These are phyloP conservation scores for Rambutsinella grinnellia DNA, from an alignment of 2,888 invertebrate genomes.

Conservation along the genomic window DNA sequence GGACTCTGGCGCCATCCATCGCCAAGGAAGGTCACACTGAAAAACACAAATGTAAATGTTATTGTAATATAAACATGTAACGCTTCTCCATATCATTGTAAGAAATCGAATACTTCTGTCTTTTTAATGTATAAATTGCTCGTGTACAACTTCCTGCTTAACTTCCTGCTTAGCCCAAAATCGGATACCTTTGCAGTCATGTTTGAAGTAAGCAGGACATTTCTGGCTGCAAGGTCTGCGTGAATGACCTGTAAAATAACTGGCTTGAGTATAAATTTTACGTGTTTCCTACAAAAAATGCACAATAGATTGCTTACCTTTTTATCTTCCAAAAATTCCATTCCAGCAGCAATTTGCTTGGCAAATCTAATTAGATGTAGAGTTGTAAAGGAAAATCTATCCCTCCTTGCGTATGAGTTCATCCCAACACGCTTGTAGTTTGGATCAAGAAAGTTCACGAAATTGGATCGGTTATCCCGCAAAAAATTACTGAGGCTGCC, in stretches of 20 bases:
- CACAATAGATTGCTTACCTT: neutral
- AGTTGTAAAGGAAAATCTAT: neutral
- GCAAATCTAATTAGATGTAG: neutral
- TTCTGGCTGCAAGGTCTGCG: neutral
- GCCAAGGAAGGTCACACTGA: too few relatives aligned
- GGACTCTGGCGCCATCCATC: slow-evolving; percentile 2
- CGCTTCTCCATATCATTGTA: neutral
- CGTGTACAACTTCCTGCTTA: neutral
- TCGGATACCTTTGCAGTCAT: neutral
- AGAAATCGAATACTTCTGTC: neutral
- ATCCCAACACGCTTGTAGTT: neutral
- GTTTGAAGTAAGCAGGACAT: neutral
- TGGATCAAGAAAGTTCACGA: neutral
- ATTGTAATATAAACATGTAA: neutral
- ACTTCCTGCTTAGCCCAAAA: too few relatives aligned
- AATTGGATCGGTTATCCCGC: neutral
- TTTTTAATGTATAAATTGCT: neutral
- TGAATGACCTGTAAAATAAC: neutral
- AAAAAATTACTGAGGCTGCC: neutral
- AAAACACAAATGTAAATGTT: too few relatives aligned
- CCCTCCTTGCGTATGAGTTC: neutral
- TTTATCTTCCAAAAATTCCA: neutral
- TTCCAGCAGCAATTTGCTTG: neutral
- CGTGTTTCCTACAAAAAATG: neutral
- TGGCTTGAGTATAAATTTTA: neutral